Base-by-base conservation (phyloP, 2,797 vertebrate species). In the Nannoperca obscura region DNA sequence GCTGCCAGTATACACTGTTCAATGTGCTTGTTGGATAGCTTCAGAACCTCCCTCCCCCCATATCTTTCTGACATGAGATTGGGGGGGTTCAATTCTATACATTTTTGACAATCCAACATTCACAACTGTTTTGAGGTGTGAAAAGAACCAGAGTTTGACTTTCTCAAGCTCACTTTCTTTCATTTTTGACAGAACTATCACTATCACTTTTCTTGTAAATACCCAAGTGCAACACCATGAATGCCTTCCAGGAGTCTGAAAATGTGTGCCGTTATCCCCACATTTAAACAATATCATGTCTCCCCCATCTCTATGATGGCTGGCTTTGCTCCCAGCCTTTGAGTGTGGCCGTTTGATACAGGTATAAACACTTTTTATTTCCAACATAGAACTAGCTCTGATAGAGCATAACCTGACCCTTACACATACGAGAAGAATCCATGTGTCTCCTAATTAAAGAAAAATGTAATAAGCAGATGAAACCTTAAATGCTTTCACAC, bases 401-500 rank as follows among this genome's bases (percentile, higher is more conserved):
- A 64, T 34, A 0, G 19, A 34, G 19, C 3, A 22, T 5, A 15
- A 1, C 17, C 27, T 1, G 30, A 34, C n/a, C 9, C 20, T 50
- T 50, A 11, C 62, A 65, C 20, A 50, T 36, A 7, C n/a, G 7
- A 40, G 47, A 20, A 59, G 3, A 46, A 44, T 44, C 17, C 22
- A 40, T 53, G 30, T 44, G 65, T 12, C 50, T 83, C 40, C n/a
- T 50, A 32, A 69, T 73, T 71, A 70, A 50, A 78, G 69, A 49
- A 24, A 47, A n/a, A 13, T 20, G 13, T 42, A 54, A 24, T 4
- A 65, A 53, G 57, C 19, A 67, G 30, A 64, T 58, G 46, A 22
- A 46, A 46, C 17, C 66, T 71, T 73, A 80, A 81, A 74, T 66
- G 42, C 50, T 73, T 58, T 44, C 32, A 27, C 24, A 63, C 38